Evolutionary conservation across 2,888 invertebrate genomes (phyloP), one percentile per base, ranked within the genome.

Genomic region (Morinoia aosen): DNA sequence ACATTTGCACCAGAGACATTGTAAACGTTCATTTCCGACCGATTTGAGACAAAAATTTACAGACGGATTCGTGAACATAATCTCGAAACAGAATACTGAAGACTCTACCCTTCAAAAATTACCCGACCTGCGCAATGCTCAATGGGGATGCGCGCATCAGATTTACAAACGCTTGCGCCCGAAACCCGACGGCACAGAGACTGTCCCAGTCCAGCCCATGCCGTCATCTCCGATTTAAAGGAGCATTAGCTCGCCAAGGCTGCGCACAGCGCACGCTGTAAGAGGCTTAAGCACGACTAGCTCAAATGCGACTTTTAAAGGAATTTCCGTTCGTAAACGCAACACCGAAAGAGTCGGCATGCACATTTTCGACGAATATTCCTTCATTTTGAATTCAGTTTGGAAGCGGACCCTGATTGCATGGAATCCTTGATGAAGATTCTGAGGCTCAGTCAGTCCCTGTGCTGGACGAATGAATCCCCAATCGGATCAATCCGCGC

Each of bases 321-420:
- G 76, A 76, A 76, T 76, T 76, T 76, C 33, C 25, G 76, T 76
- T 76, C 76, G 76, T 8, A 76, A 76, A 76, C 76, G 76, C 33
- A 76, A 76, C 33, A 33, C 76, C 33, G 33, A 76, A 76, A 76
- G 76, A 76, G 76, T 76, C 25, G 76, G 19, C 61, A 61, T 33
- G 76, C 33, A 76, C 39, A 93, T 93, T 93, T 58, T 48, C 56
- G 48, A n/a, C 93, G 93, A 57, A 93, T 93, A 93, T 93, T 93
- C 93, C 57, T 57, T n/a, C 93, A 93, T 93, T 93, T 93, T 33
- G n/a, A 33, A 93, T 93, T 93, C 93, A 93, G 93, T 57, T 93
- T 57, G 93, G 93, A 93, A 40, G 93, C 58, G 93, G 57, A 57
- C n/a, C 93, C n/a, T 93, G 93, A 93, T 93, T 56, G 93, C 93